Evolutionary conservation across 2,888 invertebrate genomes (phyloP).

Genomic region (Erebia ligea): DNA sequence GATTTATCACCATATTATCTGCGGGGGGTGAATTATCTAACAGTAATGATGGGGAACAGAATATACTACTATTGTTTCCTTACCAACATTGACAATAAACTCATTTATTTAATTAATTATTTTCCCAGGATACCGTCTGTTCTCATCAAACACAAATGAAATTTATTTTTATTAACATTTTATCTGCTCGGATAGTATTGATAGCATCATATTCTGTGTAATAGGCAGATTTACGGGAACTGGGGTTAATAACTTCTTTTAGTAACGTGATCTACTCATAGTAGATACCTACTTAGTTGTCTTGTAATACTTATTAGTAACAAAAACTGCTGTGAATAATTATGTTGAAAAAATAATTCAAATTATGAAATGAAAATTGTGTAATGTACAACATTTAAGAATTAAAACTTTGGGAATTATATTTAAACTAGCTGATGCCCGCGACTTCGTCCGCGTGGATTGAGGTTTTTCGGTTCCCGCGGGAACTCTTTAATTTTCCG

Average conservation of each 20-base stretch:
- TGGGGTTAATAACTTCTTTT: not conserved
- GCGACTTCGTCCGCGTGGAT: too few relatives aligned
- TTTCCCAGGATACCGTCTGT: constrained; percentile 42
- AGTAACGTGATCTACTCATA: not conserved
- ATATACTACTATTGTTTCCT: constrained; percentile 58
- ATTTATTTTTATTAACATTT: constrained; percentile 1
- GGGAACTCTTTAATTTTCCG: too few relatives aligned
- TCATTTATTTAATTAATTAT: constrained; percentile 39
- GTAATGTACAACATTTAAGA: too few relatives aligned
- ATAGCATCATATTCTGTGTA: not conserved
- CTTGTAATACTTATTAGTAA: not conserved
- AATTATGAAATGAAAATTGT: too few relatives aligned
- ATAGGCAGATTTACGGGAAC: not conserved
- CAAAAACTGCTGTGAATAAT: too few relatives aligned
- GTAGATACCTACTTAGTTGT: constrained; percentile 24
- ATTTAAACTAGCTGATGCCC: too few relatives aligned
- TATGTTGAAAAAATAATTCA: too few relatives aligned
- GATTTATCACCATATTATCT: constrained; percentile 70
- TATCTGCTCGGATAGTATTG: constrained; percentile 1
- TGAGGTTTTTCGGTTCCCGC: too few relatives aligned
- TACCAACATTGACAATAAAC: constrained; percentile 50
- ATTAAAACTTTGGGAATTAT: too few relatives aligned
- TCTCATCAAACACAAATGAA: not conserved
- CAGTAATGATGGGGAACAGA: constrained; percentile 52
- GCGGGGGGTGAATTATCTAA: constrained; percentile 57